Percentiles rank a stretch among this genome's conserved stretches.
phyloP scores from a whole-genome alignment of 2,797 vertebrate species.

The Pangasius mekongensis region DNA sequence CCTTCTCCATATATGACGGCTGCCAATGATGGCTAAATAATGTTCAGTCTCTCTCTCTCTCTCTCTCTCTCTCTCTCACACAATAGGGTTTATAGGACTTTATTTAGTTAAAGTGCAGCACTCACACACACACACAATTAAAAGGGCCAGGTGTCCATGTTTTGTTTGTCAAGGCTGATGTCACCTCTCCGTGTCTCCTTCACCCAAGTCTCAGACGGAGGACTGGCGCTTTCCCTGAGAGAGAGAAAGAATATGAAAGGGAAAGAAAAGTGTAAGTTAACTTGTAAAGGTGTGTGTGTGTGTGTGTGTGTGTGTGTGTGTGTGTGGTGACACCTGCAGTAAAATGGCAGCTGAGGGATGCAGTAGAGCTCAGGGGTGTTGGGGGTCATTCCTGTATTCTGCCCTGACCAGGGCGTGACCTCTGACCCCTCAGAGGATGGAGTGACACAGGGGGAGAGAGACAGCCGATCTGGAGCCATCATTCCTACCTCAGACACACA shows the following conservation, averaged over 20 bases:
- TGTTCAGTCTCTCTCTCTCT: no score
- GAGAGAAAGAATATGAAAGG: neutral
- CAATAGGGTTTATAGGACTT: neutral
- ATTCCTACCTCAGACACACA: conserved; percentile 55
- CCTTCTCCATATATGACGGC: neutral
- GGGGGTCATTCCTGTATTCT: conserved; percentile 60
- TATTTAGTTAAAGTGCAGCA: conserved; percentile 8
- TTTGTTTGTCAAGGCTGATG: neutral
- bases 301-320: neutral
- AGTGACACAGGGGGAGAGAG: conserved; percentile 64
- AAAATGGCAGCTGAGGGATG: conserved; percentile 67
- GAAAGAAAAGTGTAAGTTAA: neutral
- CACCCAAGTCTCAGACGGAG: conserved; percentile 51
- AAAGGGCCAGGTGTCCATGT: conserved; percentile 69
- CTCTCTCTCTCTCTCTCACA: no score
- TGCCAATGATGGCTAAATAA: no score
- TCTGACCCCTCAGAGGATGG: conserved; percentile 60
- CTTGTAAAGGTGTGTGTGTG: neutral
- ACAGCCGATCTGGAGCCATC: conserved; percentile 54
- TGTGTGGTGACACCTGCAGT: conserved; percentile 57
- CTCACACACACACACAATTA: conserved; percentile 36
- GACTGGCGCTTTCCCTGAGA: conserved; percentile 53
- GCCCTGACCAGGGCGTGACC: conserved; percentile 46
- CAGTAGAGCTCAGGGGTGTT: conserved; percentile 78
- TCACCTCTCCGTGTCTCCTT: neutral